Percentiles rank a stretch among this genome's conserved stretches.
These are phyloP conservation scores for Periphyllus acericola DNA, from an alignment of 2,888 invertebrate species.

Conservation along the genomic window DNA sequence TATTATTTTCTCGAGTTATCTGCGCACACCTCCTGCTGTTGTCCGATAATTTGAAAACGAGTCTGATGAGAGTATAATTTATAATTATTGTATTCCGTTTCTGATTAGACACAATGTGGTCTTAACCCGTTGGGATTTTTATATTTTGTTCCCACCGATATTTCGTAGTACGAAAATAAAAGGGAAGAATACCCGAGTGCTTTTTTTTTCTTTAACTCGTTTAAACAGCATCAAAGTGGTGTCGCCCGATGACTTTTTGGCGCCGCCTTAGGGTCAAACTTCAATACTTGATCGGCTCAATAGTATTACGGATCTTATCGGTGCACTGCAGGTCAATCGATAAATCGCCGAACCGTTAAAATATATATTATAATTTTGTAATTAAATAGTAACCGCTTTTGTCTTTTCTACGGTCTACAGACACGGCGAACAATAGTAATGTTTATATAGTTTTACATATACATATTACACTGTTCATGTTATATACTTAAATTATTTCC, in stretches of 20 bases:
- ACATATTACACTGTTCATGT: too few species aligned
- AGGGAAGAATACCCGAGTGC: neutral
- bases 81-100: constrained; percentile 1
- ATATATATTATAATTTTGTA: neutral
- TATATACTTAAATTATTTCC: too few species aligned
- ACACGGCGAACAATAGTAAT: too few species aligned
- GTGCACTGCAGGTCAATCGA: constrained; percentile 15
- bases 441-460: too few species aligned
- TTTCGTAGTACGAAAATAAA: neutral
- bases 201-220: neutral
- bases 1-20: constrained; percentile 44
- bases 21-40: constrained; percentile 32
- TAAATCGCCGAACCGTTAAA: constrained; percentile 1
- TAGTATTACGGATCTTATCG: constrained; percentile 6
- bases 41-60: constrained; percentile 16
- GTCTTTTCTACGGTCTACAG: too few species aligned
- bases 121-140: neutral
- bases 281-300: neutral
- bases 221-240: neutral
- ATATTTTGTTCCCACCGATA: neutral
- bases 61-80: constrained; percentile 1
- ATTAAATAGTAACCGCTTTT: neutral
- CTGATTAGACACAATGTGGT: neutral
- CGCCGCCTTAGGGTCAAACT: constrained; percentile 7
- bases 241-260: constrained; percentile 18